These are phyloP conservation scores for Orestias chungarensis DNA, from an alignment of 2,797 vertebrate genomes.

Conservation along the genomic window DNA sequence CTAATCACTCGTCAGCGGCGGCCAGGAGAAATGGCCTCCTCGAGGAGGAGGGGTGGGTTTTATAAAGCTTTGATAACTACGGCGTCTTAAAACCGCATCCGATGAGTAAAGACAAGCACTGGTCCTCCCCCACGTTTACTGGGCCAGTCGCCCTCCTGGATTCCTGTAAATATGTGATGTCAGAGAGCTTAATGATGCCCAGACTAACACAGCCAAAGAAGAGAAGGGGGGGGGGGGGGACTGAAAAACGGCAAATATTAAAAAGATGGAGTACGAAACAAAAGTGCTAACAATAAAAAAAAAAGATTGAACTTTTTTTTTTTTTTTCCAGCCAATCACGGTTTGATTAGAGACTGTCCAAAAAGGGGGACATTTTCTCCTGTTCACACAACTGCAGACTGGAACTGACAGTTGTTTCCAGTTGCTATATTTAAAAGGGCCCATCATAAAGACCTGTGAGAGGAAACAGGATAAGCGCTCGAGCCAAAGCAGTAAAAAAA, in stretches of 20 bases:
- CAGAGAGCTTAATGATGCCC: constrained; percentile 79
- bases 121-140: constrained; percentile 79
- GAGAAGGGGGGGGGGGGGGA: not conserved
- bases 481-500: constrained; percentile 85
- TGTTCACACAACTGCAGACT: constrained; percentile 55
- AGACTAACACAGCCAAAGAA: constrained; percentile 63
- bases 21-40: constrained; percentile 69
- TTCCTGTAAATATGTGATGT: constrained; percentile 86
- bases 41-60: constrained; percentile 71
- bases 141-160: constrained; percentile 74
- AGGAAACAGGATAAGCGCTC: constrained; percentile 86
- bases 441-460: constrained; percentile 82
- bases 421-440: constrained; percentile 78
- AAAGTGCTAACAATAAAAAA: not conserved
- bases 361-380: constrained; percentile 23
- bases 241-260: not conserved
- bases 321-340: too few relatives aligned
- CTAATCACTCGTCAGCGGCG: constrained; percentile 76
- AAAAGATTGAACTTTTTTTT: constrained; percentile 49
- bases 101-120: constrained; percentile 80
- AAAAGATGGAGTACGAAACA: not conserved
- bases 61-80: constrained; percentile 82
- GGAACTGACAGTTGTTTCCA: constrained; percentile 82
- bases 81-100: constrained; percentile 82
- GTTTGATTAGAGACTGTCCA: constrained; percentile 5